Evolutionary conservation across 2,113 vertebrate genomes (phyloP).

Genomic region (Rana temporaria): DNA sequence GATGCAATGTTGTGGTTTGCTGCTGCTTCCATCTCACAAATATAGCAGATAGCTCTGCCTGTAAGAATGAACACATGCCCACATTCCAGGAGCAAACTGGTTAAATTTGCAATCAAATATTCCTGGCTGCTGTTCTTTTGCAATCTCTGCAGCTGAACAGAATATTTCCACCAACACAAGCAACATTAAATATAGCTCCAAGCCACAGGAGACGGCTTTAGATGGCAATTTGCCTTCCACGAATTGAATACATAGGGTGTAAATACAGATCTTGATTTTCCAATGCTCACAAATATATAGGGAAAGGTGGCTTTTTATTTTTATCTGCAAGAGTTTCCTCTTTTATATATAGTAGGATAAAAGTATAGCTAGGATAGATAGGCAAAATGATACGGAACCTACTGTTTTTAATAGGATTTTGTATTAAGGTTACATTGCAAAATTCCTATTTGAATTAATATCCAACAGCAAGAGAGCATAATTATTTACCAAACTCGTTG

Average conservation of each 20-base stretch:
- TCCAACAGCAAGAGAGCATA: too few species aligned
- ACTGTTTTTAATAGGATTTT: neutral
- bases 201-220: slow-evolving; percentile 58
- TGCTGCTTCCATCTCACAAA: neutral
- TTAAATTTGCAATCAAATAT: slow-evolving; percentile 50
- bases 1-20: too few species aligned
- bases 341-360: slow-evolving; percentile 30
- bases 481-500: too few species aligned
- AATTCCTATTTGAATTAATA: too few species aligned
- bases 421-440: too few species aligned
- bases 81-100: slow-evolving; percentile 27
- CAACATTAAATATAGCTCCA: slow-evolving; percentile 58
- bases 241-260: slow-evolving; percentile 58
- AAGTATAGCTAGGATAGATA: neutral
- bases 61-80: neutral
- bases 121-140: slow-evolving; percentile 55
- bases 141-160: slow-evolving; percentile 50
- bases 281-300: slow-evolving; percentile 47
- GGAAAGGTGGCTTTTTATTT: slow-evolving; percentile 48
- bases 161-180: slow-evolving; percentile 58
- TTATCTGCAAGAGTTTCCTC: slow-evolving; percentile 19
- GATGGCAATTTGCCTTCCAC: slow-evolving; percentile 57
- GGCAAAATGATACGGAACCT: neutral
- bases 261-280: slow-evolving; percentile 55
- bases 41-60: neutral